Evolutionary conservation across 2,797 vertebrate species (phyloP).

Genomic region (Iguana delicatissima): DNA sequence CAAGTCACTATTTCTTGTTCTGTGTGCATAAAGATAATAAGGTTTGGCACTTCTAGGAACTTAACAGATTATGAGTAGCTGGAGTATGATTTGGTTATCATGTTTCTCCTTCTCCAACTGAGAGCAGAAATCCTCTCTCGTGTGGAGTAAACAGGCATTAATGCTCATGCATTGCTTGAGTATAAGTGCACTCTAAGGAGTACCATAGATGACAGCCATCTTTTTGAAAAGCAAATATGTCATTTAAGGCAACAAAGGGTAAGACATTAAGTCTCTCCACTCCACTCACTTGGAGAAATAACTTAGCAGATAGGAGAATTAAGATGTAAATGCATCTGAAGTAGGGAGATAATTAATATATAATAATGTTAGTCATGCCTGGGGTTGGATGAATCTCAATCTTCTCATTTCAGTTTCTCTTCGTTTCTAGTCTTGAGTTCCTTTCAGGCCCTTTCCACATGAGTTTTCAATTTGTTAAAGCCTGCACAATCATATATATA

Average conservation of each 20-base stretch:
- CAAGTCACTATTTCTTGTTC: slow-evolving; percentile 8
- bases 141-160: slow-evolving; percentile 7
- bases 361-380: neutral
- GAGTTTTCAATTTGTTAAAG: neutral
- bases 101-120: neutral
- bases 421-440: neutral
- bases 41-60: slow-evolving; percentile 16
- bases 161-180: neutral
- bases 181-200: slow-evolving; percentile 26
- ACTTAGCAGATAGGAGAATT: slow-evolving; percentile 19
- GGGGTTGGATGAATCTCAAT: neutral
- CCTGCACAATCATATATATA: no score
- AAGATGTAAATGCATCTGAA: slow-evolving; percentile 12
- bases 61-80: slow-evolving; percentile 23
- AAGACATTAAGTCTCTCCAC: slow-evolving; percentile 23
- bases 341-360: slow-evolving; percentile 7
- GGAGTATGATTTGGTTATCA: slow-evolving; percentile 4
- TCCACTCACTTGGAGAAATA: slow-evolving; percentile 14
- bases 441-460: neutral
- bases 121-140: slow-evolving; percentile 6
- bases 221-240: slow-evolving; percentile 38
- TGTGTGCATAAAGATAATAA: slow-evolving; percentile 25
- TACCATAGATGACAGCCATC: slow-evolving; percentile 10
- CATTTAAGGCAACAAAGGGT: slow-evolving; percentile 27
- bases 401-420: neutral